These are phyloP conservation scores for Sphenodon punctatus DNA, from an alignment of 2,797 vertebrate species.

Conservation along the genomic window DNA sequence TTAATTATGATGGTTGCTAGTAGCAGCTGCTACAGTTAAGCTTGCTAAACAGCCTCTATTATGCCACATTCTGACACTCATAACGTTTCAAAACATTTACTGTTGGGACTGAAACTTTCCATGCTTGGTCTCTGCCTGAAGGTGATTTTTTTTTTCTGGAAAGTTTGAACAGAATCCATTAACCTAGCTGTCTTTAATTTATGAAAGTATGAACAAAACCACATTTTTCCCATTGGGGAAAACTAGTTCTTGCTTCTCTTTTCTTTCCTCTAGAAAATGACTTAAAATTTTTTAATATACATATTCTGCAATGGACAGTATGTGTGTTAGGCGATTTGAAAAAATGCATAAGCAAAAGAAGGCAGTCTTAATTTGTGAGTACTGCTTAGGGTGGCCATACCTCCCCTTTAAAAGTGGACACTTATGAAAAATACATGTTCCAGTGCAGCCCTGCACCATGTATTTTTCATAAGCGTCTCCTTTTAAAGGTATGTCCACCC, in stretches of 20 bases:
- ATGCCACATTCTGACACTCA: neutral
- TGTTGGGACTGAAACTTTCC: neutral
- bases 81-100: neutral
- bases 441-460: no score
- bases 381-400: no score
- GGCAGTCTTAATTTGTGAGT: no score
- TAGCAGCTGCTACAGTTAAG: neutral
- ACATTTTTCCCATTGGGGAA: neutral
- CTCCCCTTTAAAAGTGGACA: no score
- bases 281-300: no score
- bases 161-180: neutral
- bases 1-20: neutral
- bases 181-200: neutral
- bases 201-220: neutral
- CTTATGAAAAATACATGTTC: no score
- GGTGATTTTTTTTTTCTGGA: neutral
- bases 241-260: neutral
- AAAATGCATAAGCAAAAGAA: no score
- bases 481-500: neutral
- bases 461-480: no score
- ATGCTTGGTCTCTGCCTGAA: neutral
- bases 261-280: neutral
- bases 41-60: neutral
- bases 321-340: no score
- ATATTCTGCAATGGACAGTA: no score